A percentile compares a stretch with the other conserved stretches of the same genome.
Evolutionary conservation across 2,113 vertebrate genomes (phyloP).

Genomic region (Xenus cinereus): DNA sequence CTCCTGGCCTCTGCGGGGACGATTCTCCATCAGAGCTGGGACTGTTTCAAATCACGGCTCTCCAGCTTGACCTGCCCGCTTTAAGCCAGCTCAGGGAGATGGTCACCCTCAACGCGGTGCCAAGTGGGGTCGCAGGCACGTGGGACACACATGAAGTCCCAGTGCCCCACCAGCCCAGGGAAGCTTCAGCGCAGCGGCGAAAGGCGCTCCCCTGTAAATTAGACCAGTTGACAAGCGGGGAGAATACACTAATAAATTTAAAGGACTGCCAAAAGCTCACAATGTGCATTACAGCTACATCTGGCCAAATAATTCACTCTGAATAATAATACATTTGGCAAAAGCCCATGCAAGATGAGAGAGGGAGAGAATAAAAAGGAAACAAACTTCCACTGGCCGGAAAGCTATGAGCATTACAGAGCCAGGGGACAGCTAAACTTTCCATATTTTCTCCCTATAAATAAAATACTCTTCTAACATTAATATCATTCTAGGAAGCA

Average conservation of each 20-base stretch:
- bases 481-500: background rate
- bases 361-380: background rate
- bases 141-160: background rate
- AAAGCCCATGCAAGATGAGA: background rate
- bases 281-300: background rate
- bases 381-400: background rate
- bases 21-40: background rate
- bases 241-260: background rate
- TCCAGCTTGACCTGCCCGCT: accelerated
- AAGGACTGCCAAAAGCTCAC: background rate
- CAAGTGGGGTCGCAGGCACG: background rate
- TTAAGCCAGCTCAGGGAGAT: background rate
- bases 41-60: background rate
- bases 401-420: background rate
- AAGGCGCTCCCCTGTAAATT: background rate
- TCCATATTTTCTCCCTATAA: slow-evolving; percentile 4
- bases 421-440: background rate
- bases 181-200: background rate
- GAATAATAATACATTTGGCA: slow-evolving; percentile 10
- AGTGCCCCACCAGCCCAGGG: background rate
- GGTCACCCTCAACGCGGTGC: background rate
- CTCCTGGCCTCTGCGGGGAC: background rate
- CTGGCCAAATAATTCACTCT: slow-evolving; percentile 42
- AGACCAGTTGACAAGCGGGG: background rate
- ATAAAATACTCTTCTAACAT: background rate